Evolutionary conservation across 92 coral and sea anemone genomes (phyloP), one percentile per base, ranked within the genome.

Genomic region (Zoanthus solanderi): DNA sequence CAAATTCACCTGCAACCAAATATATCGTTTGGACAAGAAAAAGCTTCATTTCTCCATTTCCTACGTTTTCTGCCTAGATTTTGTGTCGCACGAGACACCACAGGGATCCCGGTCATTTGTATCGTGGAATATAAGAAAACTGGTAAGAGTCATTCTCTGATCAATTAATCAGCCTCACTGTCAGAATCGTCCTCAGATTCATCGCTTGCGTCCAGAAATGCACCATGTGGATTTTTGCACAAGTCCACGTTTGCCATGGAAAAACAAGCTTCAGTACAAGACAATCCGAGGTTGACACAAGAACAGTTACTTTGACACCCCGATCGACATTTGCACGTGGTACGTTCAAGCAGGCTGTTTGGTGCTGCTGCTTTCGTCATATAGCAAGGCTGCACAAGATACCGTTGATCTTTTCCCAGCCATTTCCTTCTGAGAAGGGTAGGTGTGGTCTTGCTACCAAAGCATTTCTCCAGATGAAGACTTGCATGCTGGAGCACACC

Each of bases 321-420:
- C 52, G 52, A 47, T 8, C 8, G 14, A 71, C 89, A 89, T 13
- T n/a, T 16, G 78, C 90, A 85, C 29, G 79, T 84, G 16, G 85
- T 85, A 16, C 87, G 89, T 83, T 92, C 92, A 5, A 87, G 54
- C 4, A 89, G 54, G 48, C 86, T 83, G 13, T 28, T 56, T 7
- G 90, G 90, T n/a, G 88, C 90, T 14, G 87, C 79, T 5, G 50
- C 61, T 48, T 81, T 89, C 11, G 94, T 75, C 90, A 89, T 81
- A 28, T 61, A 83, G 79, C 52, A 63, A 16, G 90, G 92, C 18
- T 30, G n/a, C 23, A 23, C 47, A 75, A 56, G 5, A 75, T 45
- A 45, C 34, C 58, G 44, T 74, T 56, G 47, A 75, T 56, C 79
- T 45, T 75, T 56, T 47, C 79, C 60, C 79, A 75, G 60, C 79